Conservation (phyloP, 2,888 invertebrate species). For the Polydrusus cervinus region DNA sequence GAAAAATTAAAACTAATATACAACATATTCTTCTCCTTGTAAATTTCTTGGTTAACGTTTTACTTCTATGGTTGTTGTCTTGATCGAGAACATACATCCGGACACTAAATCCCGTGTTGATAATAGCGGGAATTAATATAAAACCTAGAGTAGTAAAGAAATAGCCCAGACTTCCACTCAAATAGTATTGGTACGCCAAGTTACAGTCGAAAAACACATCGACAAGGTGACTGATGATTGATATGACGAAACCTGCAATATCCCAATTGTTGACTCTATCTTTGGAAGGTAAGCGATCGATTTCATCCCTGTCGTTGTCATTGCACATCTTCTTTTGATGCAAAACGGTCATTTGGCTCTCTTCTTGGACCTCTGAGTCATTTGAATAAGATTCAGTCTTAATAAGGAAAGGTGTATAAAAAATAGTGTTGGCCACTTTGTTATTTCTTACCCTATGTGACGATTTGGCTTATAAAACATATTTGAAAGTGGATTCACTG, state of each 20-base stretch:
- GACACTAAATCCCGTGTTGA: slow-evolving; percentile 83
- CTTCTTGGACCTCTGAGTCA: slow-evolving; percentile 30
- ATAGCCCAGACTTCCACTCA: slow-evolving; percentile 74
- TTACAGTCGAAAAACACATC: slow-evolving; percentile 82
- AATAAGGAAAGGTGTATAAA: neutral
- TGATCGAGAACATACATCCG: slow-evolving; percentile 80
- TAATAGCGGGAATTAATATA: slow-evolving; percentile 82
- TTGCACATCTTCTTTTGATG: slow-evolving; percentile 66
- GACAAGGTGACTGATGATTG: slow-evolving; percentile 80
- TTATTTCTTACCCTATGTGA: neutral
- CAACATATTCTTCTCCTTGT: slow-evolving; percentile 76
- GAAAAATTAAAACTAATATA: slow-evolving; percentile 78
- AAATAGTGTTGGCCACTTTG: slow-evolving; percentile 5
- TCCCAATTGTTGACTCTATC: slow-evolving; percentile 77
- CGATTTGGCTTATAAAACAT: neutral
- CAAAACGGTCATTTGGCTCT: slow-evolving; percentile 61
- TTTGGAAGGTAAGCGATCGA: slow-evolving; percentile 76
- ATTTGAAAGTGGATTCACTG: slow-evolving; percentile 7
- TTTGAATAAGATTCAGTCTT: slow-evolving; percentile 24
- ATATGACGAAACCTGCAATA: slow-evolving; percentile 78
- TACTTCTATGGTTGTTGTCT: slow-evolving; percentile 73
- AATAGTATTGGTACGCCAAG: slow-evolving; percentile 74
- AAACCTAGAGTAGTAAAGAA: slow-evolving; percentile 82
- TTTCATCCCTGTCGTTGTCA: slow-evolving; percentile 73
- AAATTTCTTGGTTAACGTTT: slow-evolving; percentile 75